Conservation (phyloP, 2,888 invertebrate species). For the Cosmia trapezina region DNA sequence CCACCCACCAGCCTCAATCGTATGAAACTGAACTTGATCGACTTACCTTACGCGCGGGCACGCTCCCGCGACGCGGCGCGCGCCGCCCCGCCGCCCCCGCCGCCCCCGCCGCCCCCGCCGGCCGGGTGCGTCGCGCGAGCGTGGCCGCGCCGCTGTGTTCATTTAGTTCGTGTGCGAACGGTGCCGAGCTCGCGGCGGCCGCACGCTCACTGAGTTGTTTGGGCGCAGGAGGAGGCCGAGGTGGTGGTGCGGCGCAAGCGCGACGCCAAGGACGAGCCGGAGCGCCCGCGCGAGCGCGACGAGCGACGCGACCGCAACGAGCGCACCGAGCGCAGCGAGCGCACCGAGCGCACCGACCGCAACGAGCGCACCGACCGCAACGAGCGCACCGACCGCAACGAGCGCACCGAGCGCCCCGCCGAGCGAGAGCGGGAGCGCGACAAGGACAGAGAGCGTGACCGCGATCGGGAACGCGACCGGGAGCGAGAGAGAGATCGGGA, state of each 20-base stretch:
- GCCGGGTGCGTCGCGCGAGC: constrained; percentile 29
- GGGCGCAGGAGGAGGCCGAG: constrained; percentile 92
- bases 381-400: constrained; percentile 45
- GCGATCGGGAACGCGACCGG: constrained; percentile 50
- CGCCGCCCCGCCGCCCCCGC: neutral
- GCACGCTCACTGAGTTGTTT: constrained; percentile 63
- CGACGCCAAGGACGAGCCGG: constrained; percentile 75
- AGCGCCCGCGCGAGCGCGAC: constrained; percentile 72
- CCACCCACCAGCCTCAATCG: constrained; percentile 59
- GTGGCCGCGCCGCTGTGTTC: constrained; percentile 46
- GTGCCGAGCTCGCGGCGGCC: constrained; percentile 26
- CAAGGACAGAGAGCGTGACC: constrained; percentile 51
- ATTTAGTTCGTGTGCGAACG: constrained; percentile 56
- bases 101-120: neutral
- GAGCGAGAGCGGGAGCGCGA: constrained; percentile 72
- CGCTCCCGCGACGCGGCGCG: constrained; percentile 29
- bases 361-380: constrained; percentile 30
- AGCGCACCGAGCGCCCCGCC: constrained; percentile 51
- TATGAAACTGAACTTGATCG: constrained; percentile 66
- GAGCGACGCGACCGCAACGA: constrained; percentile 32
- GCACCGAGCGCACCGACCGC: constrained; percentile 68
- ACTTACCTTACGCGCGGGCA: constrained; percentile 37
- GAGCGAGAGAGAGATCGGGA: constrained; percentile 65
- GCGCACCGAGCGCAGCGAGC: constrained; percentile 44
- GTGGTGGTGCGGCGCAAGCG: constrained; percentile 89